Base-by-base conservation (phyloP, 2,797 vertebrate genomes). In the Lagocephalus sceleratus region DNA sequence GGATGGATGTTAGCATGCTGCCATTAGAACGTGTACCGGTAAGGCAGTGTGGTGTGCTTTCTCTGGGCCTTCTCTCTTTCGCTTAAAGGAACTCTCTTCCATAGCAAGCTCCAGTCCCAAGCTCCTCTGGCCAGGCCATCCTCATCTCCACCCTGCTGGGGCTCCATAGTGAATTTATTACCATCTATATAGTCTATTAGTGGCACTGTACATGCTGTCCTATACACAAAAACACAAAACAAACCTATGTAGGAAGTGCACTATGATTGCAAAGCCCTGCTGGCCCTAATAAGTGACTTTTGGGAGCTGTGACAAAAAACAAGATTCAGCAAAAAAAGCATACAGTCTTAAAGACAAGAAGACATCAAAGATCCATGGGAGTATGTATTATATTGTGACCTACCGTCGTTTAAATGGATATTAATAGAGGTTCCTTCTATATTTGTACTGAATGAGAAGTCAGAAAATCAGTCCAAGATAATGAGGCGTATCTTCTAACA, bases 181-280 rank as follows among this genome's bases (percentile, higher is more conserved):
- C 96, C 97, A 89, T 98, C 94, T 95, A 98, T 97, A 91, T 98
- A 99, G 93, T 99, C 97, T 97, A 98, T 97, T 88, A 99, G 92
- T 60, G 96, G 96, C 68, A 98, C 96, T 86, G 96, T 98, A 86
- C 96, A 98, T 85, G 93, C 90, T 85, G 94, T 97, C 94, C 97
- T 99, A 93, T 87, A 93, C 66, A 91, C 79, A 90, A 87, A 91
- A 88, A 89, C 63, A 91, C 81, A 85, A 61, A 25, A 55, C 47
- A 73, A 42, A 78, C 20, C 68, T 22, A 71, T 29, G 29, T 29
- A 29, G 29, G 29, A 10, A 2, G 29, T 29, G 29, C 8, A 29
- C 29, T 29, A 10, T 29, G 29, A 29, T 29, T 29, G 9, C 9
- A 29, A 29, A 29, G 29, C 29, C 29, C 29, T 8, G 2, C 32